Evolutionary conservation across 2,888 invertebrate species (phyloP), one percentile per base, ranked within the genome.

Genomic region (Charanyca ferruginea): DNA sequence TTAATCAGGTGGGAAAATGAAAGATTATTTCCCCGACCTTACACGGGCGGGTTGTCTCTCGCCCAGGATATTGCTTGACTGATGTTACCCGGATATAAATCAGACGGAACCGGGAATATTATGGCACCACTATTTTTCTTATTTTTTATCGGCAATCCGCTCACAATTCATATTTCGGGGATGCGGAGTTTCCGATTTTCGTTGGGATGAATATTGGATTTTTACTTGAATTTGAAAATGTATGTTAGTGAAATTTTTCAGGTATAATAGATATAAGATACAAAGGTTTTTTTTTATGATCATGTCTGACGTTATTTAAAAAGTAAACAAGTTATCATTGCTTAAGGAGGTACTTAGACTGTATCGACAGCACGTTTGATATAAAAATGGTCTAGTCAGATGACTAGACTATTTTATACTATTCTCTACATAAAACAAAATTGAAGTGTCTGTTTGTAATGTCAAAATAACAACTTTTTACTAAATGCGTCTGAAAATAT

Each of bases 51-150:
- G 66, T 41, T 76, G 70, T 61, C 53, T 72, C 67, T 78, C 44
- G 57, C 44, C 77, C 81, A 85, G 87, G 86, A 81, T 81, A 85
- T 83, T 77, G 72, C 83, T 83, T 84, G 89, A 88, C 88, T 91
- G 91, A 92, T 91, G 89, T 83, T 85, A 89, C 84, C 90, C 90
- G 93, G 93, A 91, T 89, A 91, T 93, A 90, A 92, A 90, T 90
- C 90, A 87, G 81, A 86, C 85, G 83, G 77, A 69, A 74, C 76
- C 77, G 78, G 85, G 81, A 82, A 78, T 78, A 86, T 85, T 85
- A 83, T 77, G 74, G 76, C 76, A 65, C 69, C 73, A 84, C 84
- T 85, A 87, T 87, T 87, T 85, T 83, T 85, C 79, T 85, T 83
- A 74, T 81, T 84, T 85, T 86, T 86, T 86, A 84, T 83, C 78